Evolutionary conservation across 64 coral and sea anemone genomes (phyloP).

Genomic region (Pocillopora verrucosa): DNA sequence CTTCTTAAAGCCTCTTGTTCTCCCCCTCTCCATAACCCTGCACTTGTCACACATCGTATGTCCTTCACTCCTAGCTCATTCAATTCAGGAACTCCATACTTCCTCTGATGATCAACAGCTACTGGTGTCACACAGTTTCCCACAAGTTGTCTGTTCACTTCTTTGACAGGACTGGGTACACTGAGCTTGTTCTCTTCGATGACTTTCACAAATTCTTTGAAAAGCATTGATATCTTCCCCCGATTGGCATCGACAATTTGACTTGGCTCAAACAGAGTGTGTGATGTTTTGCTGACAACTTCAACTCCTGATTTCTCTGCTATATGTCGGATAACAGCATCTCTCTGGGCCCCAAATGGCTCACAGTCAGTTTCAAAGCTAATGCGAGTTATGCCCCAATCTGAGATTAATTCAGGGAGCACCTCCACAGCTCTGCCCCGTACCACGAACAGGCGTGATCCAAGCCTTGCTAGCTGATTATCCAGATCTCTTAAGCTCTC

Average conservation of each 20-base stretch:
- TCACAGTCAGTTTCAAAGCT: conserved; percentile 76
- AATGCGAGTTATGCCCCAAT: conserved; percentile 45
- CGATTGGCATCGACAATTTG: conserved; percentile 35
- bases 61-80: conserved; percentile 62
- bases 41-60: conserved; percentile 2
- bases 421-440: conserved; percentile 61
- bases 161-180: conserved; percentile 16
- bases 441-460: conserved; percentile 68
- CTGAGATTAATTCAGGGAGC: conserved; percentile 45
- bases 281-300: conserved; percentile 59
- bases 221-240: conserved; percentile 10
- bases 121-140: conserved; percentile 17
- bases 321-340: conserved; percentile 40
- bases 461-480: conserved; percentile 32
- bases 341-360: conserved; percentile 57
- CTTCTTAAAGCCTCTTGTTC: conserved; percentile 43
- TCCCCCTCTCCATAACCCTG: conserved; percentile 46
- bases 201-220: conserved; percentile 41
- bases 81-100: conserved; percentile 40
- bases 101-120: neutral
- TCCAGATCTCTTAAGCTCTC: conserved; percentile 62
- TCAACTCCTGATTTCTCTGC: conserved; percentile 57
- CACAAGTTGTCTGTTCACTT: conserved; percentile 25
- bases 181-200: neutral
- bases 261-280: conserved; percentile 63